Conservation (phyloP, 2,797 vertebrate species). For the Hafferia zeledoni region DNA sequence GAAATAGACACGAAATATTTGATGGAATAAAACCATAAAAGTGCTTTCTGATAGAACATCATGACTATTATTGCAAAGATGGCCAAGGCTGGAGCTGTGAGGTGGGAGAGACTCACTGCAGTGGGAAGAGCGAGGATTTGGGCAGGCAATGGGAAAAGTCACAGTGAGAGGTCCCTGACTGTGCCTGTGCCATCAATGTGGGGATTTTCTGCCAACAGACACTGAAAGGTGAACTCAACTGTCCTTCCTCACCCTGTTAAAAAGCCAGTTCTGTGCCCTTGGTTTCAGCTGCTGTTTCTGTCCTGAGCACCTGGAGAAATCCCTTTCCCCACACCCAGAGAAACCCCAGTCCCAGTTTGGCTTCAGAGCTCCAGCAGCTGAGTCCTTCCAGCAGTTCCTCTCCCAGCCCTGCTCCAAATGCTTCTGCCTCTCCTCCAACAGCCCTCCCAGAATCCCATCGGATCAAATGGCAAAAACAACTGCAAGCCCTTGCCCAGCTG, state of each 20-base stretch:
- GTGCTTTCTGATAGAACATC: neutral
- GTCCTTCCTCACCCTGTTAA: neutral
- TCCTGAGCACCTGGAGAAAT: neutral
- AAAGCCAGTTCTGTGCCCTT: neutral
- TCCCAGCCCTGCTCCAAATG: neutral
- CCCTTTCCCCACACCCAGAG: neutral
- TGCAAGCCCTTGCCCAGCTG: neutral
- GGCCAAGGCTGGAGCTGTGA: neutral
- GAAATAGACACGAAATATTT: neutral
- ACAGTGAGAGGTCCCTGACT: neutral
- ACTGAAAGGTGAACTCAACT: neutral
- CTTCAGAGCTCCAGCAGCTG: neutral
- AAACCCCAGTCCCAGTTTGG: fast-evolving
- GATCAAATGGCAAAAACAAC: neutral
- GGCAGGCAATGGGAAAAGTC: neutral
- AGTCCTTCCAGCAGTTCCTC: neutral
- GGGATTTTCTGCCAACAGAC: neutral
- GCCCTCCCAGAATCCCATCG: neutral
- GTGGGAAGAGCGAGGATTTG: neutral
- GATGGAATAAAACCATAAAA: neutral
- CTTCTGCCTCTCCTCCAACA: neutral
- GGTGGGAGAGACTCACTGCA: neutral
- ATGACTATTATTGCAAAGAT: neutral
- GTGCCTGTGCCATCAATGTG: neutral
- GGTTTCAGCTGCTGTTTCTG: neutral